Evolutionary conservation across 1,140 invertebrate genomes (phyloP), one percentile per base, ranked within the genome.

Genomic region (Nymphalis io): DNA sequence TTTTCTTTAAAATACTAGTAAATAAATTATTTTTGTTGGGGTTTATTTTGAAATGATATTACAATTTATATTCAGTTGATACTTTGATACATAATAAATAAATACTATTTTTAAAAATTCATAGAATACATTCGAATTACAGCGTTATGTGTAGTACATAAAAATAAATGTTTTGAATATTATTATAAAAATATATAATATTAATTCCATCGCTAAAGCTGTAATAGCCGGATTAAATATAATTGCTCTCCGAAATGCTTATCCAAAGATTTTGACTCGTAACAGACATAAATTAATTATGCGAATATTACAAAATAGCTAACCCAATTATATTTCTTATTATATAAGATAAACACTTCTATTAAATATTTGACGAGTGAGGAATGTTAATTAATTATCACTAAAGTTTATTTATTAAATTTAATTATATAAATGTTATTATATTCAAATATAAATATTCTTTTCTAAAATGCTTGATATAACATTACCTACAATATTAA

Each of bases 261-360:
- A 18, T 59, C 11, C 55, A 38, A 12, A 51, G 12, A 20, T 40
- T 40, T 55, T 42, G 40, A 55, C 38, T 6, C 15, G 18, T 61
- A 61, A 71, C 68, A 74, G 40, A 72, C 53, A 27, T 48, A 4
- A 51, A 51, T 51, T 51, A 51, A 51, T 51, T 21, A 51, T 16
- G 10, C 3, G 46, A 51, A 51, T 20, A 20, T 51, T 51, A 12
- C 5, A 11, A 51, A 16, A 51, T 5, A 18, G 46, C 10, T 33
- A 33, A 33, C 27, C 27, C 27, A 33, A 6, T n/a, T 46, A 46
- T 46, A 46, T 18, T 46, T 15, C 15, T n/a, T 46, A 46, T 46
- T 5, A n/a, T 8, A 46, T 46, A 33, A 8, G 3, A 8, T 1
- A 33, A 33, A 33, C 8, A 8, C 27, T 33, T 33, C 5, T 8